These are phyloP conservation scores for Phoenicopterus ruber DNA, from an alignment of 2,113 vertebrate genomes.

Conservation along the genomic window DNA sequence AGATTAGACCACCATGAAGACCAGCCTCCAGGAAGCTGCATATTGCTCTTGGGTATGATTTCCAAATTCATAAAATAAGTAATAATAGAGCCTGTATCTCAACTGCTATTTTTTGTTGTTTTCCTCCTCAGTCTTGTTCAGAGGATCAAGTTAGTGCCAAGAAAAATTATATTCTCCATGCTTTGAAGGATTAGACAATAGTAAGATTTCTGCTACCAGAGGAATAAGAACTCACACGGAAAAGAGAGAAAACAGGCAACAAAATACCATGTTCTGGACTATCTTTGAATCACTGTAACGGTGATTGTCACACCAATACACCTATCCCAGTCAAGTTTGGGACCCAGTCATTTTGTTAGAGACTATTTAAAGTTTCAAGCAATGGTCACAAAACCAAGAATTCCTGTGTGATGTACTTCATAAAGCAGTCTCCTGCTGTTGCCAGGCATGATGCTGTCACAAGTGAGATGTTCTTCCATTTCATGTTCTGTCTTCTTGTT, in stretches of 20 bases:
- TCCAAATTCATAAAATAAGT: not conserved
- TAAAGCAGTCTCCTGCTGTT: not conserved
- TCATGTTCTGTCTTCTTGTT: not conserved
- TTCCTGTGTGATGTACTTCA: not conserved
- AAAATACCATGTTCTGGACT: not conserved
- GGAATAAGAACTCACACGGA: not conserved
- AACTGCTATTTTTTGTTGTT: not conserved
- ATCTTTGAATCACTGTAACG: not conserved
- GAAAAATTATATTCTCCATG: not conserved
- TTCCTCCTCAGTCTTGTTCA: not conserved
- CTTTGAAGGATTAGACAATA: not conserved
- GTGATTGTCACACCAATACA: not conserved
- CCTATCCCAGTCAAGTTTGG: not conserved
- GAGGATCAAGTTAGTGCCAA: not conserved
- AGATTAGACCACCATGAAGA: not conserved
- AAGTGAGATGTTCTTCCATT: not conserved
- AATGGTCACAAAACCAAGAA: not conserved
- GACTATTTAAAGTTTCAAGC: not conserved
- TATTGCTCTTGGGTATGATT: not conserved
- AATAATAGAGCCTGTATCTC: not conserved
- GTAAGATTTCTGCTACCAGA: not conserved
- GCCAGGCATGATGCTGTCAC: not conserved
- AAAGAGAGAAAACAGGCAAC: not conserved
- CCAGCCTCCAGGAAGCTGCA: not conserved
- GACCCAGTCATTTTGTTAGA: not conserved